phyloP scores from a whole-genome alignment of 2,113 vertebrate genomes.

The Danionella cerebrum region DNA sequence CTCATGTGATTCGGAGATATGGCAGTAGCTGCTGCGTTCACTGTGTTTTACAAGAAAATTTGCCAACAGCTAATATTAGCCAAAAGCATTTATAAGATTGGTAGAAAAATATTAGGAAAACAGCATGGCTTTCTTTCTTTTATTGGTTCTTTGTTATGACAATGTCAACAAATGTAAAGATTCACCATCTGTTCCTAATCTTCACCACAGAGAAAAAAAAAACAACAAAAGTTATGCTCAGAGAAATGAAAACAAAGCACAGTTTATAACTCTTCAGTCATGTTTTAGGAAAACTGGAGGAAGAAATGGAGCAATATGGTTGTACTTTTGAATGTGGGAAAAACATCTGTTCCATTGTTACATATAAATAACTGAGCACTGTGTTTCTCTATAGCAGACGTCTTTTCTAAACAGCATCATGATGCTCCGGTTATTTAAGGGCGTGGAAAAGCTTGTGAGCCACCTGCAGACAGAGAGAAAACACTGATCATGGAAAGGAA shows the following conservation, averaged over 20 bases:
- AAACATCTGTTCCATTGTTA: too few relatives aligned
- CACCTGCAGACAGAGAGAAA: constrained; percentile 50
- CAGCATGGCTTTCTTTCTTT: neutral
- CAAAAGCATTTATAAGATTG: too few relatives aligned
- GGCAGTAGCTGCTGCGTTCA: neutral
- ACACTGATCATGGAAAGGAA: too few relatives aligned
- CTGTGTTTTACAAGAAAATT: neutral
- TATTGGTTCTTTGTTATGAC: neutral
- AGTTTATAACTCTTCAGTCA: constrained; percentile 39
- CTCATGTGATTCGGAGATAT: too few relatives aligned
- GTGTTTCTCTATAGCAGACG: constrained; percentile 27
- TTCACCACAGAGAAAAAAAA: neutral
- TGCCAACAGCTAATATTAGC: neutral
- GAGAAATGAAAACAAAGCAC: constrained; percentile 10
- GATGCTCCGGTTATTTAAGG: constrained; percentile 55
- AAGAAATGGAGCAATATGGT: neutral
- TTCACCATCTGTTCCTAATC: neutral
- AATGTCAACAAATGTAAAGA: too few relatives aligned
- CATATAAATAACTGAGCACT: constrained; percentile 29
- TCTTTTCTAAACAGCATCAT: neutral
- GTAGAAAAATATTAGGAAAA: neutral
- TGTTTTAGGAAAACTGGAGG: constrained; percentile 42
- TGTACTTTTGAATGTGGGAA: constrained; percentile 34
- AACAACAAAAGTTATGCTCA: too few relatives aligned
- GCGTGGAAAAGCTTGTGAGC: constrained; percentile 67